Conservation (phyloP, 1,140 invertebrate genomes). For the Carposina sasakii region DNA sequence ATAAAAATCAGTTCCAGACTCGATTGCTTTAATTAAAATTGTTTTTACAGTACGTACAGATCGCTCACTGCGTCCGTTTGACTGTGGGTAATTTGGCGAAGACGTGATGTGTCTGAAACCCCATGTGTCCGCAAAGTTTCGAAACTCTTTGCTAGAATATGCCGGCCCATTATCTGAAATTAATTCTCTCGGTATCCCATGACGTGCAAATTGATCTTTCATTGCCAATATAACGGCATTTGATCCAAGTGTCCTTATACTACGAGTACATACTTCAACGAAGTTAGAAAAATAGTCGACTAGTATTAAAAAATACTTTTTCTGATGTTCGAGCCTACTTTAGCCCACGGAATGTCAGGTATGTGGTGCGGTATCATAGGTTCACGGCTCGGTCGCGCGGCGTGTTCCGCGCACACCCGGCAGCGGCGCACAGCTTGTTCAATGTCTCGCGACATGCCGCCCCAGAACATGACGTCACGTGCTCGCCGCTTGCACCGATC, state of each 20-base stretch:
- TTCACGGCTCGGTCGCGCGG: slow-evolving; percentile 11
- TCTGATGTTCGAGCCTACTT: slow-evolving; percentile 5
- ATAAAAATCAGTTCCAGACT: slow-evolving; percentile 4
- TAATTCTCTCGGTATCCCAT: slow-evolving; percentile 8
- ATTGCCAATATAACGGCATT: slow-evolving; percentile 1
- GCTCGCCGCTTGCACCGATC: slow-evolving; percentile 12
- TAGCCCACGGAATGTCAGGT: slow-evolving; percentile 3
- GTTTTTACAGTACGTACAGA: slow-evolving; percentile 4
- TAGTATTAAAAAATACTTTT: slow-evolving; percentile 6
- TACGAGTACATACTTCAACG: slow-evolving; percentile 5
- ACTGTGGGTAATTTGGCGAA: slow-evolving; percentile 5
- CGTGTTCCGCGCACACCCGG: slow-evolving; percentile 17
- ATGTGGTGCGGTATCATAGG: background rate
- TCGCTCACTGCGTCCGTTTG: slow-evolving; percentile 8
- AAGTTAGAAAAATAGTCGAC: slow-evolving; percentile 12
- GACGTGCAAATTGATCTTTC: slow-evolving; percentile 9
- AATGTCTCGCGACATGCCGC: slow-evolving; percentile 9
- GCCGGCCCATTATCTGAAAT: slow-evolving; percentile 9
- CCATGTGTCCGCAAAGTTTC: slow-evolving; percentile 1
- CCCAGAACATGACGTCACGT: slow-evolving; percentile 15
- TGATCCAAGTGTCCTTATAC: background rate
- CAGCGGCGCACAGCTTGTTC: slow-evolving; percentile 22
- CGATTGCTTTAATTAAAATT: background rate
- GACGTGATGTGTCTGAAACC: slow-evolving; percentile 3
- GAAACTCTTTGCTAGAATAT: slow-evolving; percentile 6